Base-by-base conservation (phyloP, 2,888 invertebrate genomes). In the Lochmaea capreae region DNA sequence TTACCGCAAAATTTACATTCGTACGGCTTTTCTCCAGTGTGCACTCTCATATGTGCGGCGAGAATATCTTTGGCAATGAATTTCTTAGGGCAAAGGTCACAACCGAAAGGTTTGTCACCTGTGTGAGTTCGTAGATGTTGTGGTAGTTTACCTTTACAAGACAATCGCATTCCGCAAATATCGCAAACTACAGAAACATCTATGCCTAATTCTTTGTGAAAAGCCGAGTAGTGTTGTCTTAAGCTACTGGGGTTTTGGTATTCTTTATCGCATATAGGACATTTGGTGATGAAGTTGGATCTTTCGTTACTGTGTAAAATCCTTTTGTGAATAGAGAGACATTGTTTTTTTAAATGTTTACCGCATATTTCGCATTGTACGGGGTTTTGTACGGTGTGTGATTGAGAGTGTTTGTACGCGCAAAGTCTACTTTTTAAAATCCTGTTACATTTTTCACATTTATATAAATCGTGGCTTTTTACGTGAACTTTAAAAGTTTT, bases 291-390 rank as follows among this genome's bases (percentile, higher is more conserved):
- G 3, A 67, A 66, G 4, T 62, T 58, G 14, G 71, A 52, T 39
- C 76, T 11, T 11, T 75, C 71, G 43, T 72, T 69, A 49, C 72
- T 72, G 65, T 77, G 77, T 11, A 77, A 54, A 33, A 74, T 75
- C 16, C 72, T 75, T 18, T 71, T 72, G 43, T 77, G 77, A 14
- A 75, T 77, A 14, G 75, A 71, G 16, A 77, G 67, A 58, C 77
- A 81, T 18, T 83, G 82, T 11, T 86, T 82, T 11, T 83, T 81
- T 72, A 86, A 86, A 54, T 85, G 83, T 46, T 87, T 84, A 0
- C 86, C 86, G 80, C 89, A 89, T 14, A 88, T 87, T 74, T 89
- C 88, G 81, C 89, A 89, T 76, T 88, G 88, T 80, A 89, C 89
- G 61, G 88, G 88, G 75, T 87, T 83, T 58, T 84, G 68, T 2